Base-by-base conservation (phyloP, 2,113 vertebrate genomes). In the Nycticryphes semicollaris region DNA sequence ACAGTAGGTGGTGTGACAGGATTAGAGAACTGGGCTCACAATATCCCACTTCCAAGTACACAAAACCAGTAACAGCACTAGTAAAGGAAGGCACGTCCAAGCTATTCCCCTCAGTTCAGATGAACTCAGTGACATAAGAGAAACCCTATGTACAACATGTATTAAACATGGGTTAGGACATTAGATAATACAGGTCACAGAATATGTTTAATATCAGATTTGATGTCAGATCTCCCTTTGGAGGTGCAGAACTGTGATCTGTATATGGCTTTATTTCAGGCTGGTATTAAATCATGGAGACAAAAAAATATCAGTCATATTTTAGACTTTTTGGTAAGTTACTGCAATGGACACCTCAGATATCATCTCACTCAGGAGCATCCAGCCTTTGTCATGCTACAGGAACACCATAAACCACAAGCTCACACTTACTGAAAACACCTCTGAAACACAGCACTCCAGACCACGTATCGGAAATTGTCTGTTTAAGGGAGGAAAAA, bases 1-100 rank as follows among this genome's bases (percentile, higher is more conserved):
- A 94, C 97, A 90, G 97, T 62, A 97, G 97, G 95, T 96, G 97
- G 97, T 96, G 96, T 33, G 60, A 56, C 39, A 93, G 81, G 73
- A 93, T 88, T 75, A 90, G 43, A 3, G 54, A 96, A 84, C 27
- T 13, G 28, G 14, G 33, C 73, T 86, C 39, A 33, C 75, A 83
- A 33, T 5, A 53, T 28, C 19, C 41, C 21, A 6, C 11, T 39
- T 17, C 9, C 45, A 70, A 48, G 22, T 7, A 51, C 0, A 0
- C 12, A 73, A 73, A 66, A 39, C 0, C 17, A 75, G 67, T 23
- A 76, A 37, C 27, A 66, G 31, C 4, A 37, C 2, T 33, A 47
- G 3, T 17, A 43, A 69, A 84, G 15, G 22, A 69, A 90, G 8
- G 8, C 5, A 69, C 2, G 3, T 33, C 16, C n/a, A 54, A 74